Evolutionary conservation across 2,888 invertebrate genomes (phyloP), one percentile per base, ranked within the genome.

Genomic region (Hydrotaea diabolus): DNA sequence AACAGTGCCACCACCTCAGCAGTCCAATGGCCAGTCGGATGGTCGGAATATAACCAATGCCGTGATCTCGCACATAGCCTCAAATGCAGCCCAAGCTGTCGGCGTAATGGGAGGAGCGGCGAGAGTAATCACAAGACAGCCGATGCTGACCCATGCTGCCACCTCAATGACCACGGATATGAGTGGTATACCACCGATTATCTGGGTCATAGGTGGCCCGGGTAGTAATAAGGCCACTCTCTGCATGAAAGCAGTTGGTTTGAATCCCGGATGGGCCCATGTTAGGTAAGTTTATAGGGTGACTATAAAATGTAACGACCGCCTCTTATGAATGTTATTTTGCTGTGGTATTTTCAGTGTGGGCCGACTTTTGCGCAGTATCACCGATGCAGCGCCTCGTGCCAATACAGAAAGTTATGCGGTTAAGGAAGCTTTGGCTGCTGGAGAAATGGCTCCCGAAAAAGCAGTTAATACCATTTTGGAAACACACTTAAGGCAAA

Each of bases 221-320:
- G 98, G 98, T 75, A 97, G 97, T 90, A 97, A 98, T 91, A 98
- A 98, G 91, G 96, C 96, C 0, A 93, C 94, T 0, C 93, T 98
- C 43, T 97, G 97, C 91, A 93, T 95, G 80, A 95, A 95, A 86
- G 96, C 96, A 0, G 94, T 95, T 2, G 93, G 94, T 0, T 94
- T 95, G 84, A 94, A 95, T 87, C 94, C 94, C 0, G 96, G 96
- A 5, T 96, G 97, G 96, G 94, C 94, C 2, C 96, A 97, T 89
- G 93, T 96, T 86, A 95, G 95, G 95, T 94, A 87, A 85, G 77
- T 9, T 55, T 74, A 49, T 74, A 15, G 21, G 57, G 43, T 19
- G 21, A 74, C 72, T 57, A 17, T 11, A 57, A 53, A 36, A 13
- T 53, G 17, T 36, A 17, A 53, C 19, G 11, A 46, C 13, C n/a